phyloP scores from a whole-genome alignment of 2,888 invertebrate genomes.

The Rhaphigaster nebulosa region DNA sequence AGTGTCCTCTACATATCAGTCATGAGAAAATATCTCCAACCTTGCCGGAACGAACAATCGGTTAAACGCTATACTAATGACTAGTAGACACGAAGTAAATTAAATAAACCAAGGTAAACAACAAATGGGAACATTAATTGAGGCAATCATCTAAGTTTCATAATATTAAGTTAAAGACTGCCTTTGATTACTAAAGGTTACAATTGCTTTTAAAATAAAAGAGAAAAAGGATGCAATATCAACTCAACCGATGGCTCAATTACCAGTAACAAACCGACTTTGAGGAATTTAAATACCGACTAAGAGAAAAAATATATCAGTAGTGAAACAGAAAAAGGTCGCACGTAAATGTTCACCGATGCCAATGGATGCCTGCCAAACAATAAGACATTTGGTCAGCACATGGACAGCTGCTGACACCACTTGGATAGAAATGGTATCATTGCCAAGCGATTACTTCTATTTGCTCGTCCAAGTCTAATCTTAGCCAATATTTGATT shows the following conservation, averaged over 20 bases:
- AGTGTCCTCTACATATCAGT: background rate
- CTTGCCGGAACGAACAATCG: background rate
- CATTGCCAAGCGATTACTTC: background rate
- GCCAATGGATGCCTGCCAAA: background rate
- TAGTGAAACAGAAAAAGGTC: background rate
- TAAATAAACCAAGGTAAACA: constrained; percentile 30
- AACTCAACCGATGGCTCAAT: background rate
- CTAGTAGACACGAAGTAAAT: background rate
- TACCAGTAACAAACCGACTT: background rate
- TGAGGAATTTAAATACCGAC: background rate
- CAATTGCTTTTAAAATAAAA: background rate
- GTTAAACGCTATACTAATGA: background rate
- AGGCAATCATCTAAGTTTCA: background rate
- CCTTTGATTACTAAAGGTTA: background rate
- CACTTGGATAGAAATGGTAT: background rate
- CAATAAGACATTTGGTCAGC: background rate
- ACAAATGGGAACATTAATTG: background rate
- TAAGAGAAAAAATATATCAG: background rate
- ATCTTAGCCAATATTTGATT: background rate
- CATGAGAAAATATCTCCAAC: background rate
- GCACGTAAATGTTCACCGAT: background rate
- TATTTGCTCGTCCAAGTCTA: background rate
- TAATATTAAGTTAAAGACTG: background rate
- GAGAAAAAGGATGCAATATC: background rate
- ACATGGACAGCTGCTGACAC: constrained; percentile 17